Evolutionary conservation across 2,888 invertebrate genomes (phyloP).

Genomic region (Actias luna): DNA sequence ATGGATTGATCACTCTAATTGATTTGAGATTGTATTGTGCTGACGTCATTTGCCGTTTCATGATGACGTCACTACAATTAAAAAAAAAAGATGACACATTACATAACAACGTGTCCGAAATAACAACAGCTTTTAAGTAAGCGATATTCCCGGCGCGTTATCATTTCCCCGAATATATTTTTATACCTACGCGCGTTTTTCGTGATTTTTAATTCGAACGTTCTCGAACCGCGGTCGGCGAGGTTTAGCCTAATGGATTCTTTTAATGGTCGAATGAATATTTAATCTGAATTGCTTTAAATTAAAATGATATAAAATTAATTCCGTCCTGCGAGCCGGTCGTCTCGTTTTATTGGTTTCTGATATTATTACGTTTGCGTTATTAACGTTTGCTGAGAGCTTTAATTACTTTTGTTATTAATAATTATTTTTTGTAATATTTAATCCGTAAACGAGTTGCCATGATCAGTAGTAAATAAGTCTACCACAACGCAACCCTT

Average conservation of each 20-base stretch:
- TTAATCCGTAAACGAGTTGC: too few relatives aligned
- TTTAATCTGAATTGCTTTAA: constrained; percentile 58
- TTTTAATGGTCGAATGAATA: constrained; percentile 69
- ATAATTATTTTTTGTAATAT: too few relatives aligned
- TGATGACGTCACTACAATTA: constrained; percentile 4
- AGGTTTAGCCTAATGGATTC: constrained; percentile 63
- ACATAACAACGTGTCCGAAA: constrained; percentile 14
- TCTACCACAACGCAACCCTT: too few relatives aligned
- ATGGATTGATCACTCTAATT: too few relatives aligned
- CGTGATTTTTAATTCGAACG: constrained; percentile 17
- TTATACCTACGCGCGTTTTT: background rate
- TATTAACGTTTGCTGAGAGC: constrained; percentile 39
- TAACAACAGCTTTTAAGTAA: constrained; percentile 8
- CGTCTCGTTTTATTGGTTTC: constrained; percentile 41
- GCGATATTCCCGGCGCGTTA: constrained; percentile 8
- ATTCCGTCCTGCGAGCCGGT: constrained; percentile 38
- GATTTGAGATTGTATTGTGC: too few relatives aligned
- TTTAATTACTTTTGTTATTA: constrained; percentile 25
- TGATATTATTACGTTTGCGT: constrained; percentile 36
- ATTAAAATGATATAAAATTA: constrained; percentile 67
- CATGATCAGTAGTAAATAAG: too few relatives aligned
- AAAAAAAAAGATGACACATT: constrained; percentile 14
- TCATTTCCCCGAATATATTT: background rate
- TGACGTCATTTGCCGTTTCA: too few relatives aligned
- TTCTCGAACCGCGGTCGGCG: constrained; percentile 27